Evolutionary conservation across 2,888 invertebrate species (phyloP), one percentile per base, ranked within the genome.

Genomic region (Meliscaeva auricollis): DNA sequence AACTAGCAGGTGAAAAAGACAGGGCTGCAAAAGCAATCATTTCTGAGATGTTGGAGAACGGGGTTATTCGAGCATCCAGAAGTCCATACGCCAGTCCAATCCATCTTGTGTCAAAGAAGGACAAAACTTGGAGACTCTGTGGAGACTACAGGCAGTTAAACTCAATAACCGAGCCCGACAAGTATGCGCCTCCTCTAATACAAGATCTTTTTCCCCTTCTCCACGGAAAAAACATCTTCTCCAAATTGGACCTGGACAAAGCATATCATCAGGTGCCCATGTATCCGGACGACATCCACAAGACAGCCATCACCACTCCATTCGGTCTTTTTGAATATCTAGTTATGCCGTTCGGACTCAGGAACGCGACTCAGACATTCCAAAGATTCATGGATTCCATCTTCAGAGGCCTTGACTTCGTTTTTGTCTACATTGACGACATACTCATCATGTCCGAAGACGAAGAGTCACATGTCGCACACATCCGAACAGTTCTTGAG

Each of bases 361-460:
- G 54, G 7, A 54, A 35, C 35, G 35, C 35, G 9, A 35, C 35
- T 35, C 35, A 35, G 15, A 54, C 68, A 15, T 52, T 68, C 26
- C 68, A 64, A 15, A 20, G 64, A 26, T 26, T 44, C 22, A 64
- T 64, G 64, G 64, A 64, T 11, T 44, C 54, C 13, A 56, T 32
- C 54, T 56, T 56, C 54, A 7, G 44, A 46, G 46, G 17, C 13
- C 44, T 44, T 13, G 22, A 13, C 2, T 64, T 64, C 41, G n/a
- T 44, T n/a, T 44, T 44, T 44, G 44, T 44, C 44, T 44, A 44
- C 44, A 44, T 62, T 41, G 62, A 62, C 20, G 62, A 62, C 30
- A 41, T 62, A 2, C 13, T 62, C 26, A n/a, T 62, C 4, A 20
- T 62, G 41, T 62, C 62, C n/a, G 4, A 60, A 54, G 26, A 26